Evolutionary conservation across 2,113 vertebrate species (phyloP).

Genomic region (Campylomormyrus numenius): DNA sequence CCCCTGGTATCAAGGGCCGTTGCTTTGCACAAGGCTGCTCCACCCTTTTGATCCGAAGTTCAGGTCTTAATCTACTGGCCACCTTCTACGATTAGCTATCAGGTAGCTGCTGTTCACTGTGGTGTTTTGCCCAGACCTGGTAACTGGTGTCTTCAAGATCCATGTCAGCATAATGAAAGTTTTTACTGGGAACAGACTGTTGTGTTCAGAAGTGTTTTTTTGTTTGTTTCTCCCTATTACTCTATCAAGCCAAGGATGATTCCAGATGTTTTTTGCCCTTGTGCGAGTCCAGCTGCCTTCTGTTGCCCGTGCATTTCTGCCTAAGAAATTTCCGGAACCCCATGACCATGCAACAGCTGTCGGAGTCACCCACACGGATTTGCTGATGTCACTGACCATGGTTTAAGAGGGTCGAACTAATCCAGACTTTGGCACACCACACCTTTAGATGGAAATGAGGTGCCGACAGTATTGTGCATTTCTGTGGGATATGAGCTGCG

Average conservation of each 20-base stretch:
- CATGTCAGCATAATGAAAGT: background rate
- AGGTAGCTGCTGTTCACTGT: background rate
- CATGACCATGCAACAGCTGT: background rate
- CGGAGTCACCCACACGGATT: background rate
- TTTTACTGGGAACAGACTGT: background rate
- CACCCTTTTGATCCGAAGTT: background rate
- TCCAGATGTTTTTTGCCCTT: background rate
- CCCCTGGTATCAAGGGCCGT: background rate
- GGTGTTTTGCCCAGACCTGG: background rate
- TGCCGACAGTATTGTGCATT: background rate
- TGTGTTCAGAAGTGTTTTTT: background rate
- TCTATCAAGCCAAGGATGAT: background rate
- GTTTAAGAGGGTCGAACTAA: background rate
- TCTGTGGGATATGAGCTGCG: background rate
- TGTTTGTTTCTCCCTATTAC: background rate
- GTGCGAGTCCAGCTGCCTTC: background rate
- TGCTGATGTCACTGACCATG: background rate
- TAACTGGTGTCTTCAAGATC: background rate
- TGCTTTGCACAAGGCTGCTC: background rate
- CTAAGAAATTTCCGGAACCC: background rate
- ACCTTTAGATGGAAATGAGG: background rate
- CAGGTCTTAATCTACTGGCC: background rate
- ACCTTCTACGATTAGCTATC: background rate
- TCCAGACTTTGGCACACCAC: background rate
- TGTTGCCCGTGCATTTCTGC: background rate